These are phyloP conservation scores for Ctenochaetus hawaiiensis DNA, from an alignment of 2,797 vertebrate genomes.

Conservation along the genomic window DNA sequence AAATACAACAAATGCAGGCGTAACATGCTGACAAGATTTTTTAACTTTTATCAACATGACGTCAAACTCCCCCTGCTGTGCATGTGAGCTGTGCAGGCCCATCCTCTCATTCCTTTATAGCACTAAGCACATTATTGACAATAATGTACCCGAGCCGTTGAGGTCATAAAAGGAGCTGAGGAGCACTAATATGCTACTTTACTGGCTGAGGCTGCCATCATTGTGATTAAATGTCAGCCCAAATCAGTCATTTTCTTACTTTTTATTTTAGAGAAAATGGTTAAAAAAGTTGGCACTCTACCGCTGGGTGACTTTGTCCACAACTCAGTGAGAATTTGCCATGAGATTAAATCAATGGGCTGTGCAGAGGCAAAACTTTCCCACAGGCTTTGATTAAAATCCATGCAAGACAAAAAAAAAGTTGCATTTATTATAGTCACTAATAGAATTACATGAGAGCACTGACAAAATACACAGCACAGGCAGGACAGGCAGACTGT, in stretches of 20 bases:
- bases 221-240: constrained; percentile 53
- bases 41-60: constrained; percentile 34
- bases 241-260: constrained; percentile 33
- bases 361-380: background rate
- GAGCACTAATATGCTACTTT: constrained; percentile 30
- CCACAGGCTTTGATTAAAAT: background rate
- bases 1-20: constrained; percentile 30
- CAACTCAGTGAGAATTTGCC: constrained; percentile 11
- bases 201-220: constrained; percentile 29
- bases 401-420: background rate
- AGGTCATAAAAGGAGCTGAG: constrained; percentile 35
- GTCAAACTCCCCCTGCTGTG: constrained; percentile 35
- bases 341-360: constrained; percentile 23
- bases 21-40: constrained; percentile 24
- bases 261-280: constrained; percentile 23
- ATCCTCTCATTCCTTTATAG: constrained; percentile 27
- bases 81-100: constrained; percentile 9
- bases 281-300: constrained; percentile 6
- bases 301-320: constrained; percentile 1
- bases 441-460: background rate
- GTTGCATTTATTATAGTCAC: background rate
- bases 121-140: constrained; percentile 33
- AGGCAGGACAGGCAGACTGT: background rate
- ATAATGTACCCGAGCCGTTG: constrained; percentile 26
- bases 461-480: background rate